Evolutionary conservation across 2,797 vertebrate species (phyloP), one percentile per base, ranked within the genome.

Genomic region (Clarias laeviceps): DNA sequence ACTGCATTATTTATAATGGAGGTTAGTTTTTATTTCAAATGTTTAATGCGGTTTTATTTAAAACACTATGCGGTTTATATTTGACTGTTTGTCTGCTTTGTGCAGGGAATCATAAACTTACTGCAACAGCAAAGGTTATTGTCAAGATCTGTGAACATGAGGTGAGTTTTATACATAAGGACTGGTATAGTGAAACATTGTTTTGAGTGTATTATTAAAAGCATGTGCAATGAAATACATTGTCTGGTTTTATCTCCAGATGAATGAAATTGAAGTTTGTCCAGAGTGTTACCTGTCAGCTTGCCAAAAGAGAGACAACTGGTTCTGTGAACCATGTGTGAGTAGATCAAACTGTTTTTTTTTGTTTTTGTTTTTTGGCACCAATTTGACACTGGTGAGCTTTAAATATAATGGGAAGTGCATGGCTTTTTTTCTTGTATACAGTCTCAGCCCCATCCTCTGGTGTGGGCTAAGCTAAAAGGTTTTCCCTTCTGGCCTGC

Each of bases 311-410:
- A 95, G 98, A 92, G 98, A 99, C 90, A 99, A 98, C 95, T 99
- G 98, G 98, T 99, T 99, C 95, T 99, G 98, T 94, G 98, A 99
- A 93, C 98, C 98, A 93, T 99, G 98, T 96, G 98, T 99, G 96
- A 98, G 98, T 96, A 74, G 56, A 29, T 76, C 59, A 50, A 34
- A 61, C 24, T 45, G 1, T 27, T 2, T 24, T 70, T 7, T n/a
- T 1, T 40, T 22, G 15, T 11, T 24, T n/a, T n/a, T n/a, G n/a
- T 34, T 59, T 61, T 77, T 22, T 34, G 34, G 22, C 14, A 22
- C 24, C 4, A 34, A 34, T 45, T 66, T 80, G 4, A 14, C 4
- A 2, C 54, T 34, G 1, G 32, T 54, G 45, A 66, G 32, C 20
- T 22, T 45, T 14, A 56, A n/a, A 50, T 4, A 61, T 4, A 61